Evolutionary conservation across 2,888 invertebrate species (phyloP).

Genomic region (Branchinecta sandiegonensis): DNA sequence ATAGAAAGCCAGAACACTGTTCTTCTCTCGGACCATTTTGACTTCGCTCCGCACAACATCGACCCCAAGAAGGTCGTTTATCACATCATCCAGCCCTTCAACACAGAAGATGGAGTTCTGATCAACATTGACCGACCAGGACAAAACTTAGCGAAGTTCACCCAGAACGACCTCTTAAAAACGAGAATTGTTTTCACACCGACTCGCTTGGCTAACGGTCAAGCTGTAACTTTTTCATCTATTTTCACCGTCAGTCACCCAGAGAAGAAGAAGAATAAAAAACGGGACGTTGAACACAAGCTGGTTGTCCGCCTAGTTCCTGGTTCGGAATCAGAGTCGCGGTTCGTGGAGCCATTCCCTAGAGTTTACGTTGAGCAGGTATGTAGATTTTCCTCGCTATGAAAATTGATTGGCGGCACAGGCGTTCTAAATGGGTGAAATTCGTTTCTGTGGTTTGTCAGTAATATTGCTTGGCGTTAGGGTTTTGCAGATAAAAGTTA

Average conservation of each 20-base stretch:
- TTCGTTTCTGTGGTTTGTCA: too few species aligned
- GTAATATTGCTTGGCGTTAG: too few species aligned
- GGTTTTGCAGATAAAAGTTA: too few species aligned
- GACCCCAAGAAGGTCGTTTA: neutral
- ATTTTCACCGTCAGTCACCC: slow-evolving; percentile 14
- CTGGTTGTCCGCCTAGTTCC: slow-evolving; percentile 4
- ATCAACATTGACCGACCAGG: neutral
- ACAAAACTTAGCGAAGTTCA: slow-evolving; percentile 11
- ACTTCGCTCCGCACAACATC: neutral
- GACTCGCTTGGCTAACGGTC: neutral
- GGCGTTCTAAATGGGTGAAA: too few species aligned
- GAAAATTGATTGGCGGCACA: too few species aligned
- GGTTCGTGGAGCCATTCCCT: slow-evolving; percentile 4
- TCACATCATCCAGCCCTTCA: slow-evolving; percentile 3
- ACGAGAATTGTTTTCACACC: slow-evolving; percentile 10
- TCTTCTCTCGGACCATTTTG: slow-evolving; percentile 6
- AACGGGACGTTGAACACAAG: slow-evolving; percentile 5
- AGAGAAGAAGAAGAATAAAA: slow-evolving; percentile 15
- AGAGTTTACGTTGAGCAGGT: slow-evolving; percentile 8
- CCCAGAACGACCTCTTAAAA: slow-evolving; percentile 11
- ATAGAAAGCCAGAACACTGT: slow-evolving; percentile 3
- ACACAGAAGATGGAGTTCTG: neutral
- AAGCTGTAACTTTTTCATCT: neutral
- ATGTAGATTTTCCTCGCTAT: neutral
- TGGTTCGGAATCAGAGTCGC: neutral